phyloP scores from a whole-genome alignment of 1,140 invertebrate genomes.

The Eupristina koningsbergeri region DNA sequence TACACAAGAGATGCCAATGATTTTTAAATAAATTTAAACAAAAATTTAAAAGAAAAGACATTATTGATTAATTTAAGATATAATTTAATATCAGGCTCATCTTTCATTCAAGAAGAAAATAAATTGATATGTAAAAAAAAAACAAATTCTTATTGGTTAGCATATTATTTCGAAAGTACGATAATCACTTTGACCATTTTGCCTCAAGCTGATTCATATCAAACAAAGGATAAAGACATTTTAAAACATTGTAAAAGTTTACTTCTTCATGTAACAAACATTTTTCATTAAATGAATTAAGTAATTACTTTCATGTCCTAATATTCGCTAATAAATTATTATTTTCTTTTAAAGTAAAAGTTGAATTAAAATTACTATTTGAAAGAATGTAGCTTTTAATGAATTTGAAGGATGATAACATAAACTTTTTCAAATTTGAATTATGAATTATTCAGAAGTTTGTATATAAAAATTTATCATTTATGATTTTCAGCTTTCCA shows the following conservation, averaged over 20 bases:
- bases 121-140: not conserved
- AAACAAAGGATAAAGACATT: not conserved
- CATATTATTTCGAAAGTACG: not conserved
- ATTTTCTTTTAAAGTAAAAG: not conserved
- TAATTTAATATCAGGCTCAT: not conserved
- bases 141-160: not conserved
- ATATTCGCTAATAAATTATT: not conserved
- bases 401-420: too few relatives aligned
- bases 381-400: too few relatives aligned
- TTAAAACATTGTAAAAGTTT: conserved; percentile 5
- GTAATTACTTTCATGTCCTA: not conserved
- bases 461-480: too few relatives aligned
- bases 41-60: not conserved
- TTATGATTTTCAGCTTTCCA: too few relatives aligned
- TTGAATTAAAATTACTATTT: not conserved
- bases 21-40: not conserved
- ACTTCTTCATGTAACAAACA: not conserved
- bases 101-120: not conserved
- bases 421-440: not conserved
- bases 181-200: not conserved
- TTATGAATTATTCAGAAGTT: not conserved
- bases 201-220: conserved; percentile 7
- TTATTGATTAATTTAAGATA: not conserved
- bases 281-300: conserved; percentile 26
- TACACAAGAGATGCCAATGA: not conserved